phyloP scores from a whole-genome alignment of 53 echinoderm and acorn worm species.

The Arbacia lixula region DNA sequence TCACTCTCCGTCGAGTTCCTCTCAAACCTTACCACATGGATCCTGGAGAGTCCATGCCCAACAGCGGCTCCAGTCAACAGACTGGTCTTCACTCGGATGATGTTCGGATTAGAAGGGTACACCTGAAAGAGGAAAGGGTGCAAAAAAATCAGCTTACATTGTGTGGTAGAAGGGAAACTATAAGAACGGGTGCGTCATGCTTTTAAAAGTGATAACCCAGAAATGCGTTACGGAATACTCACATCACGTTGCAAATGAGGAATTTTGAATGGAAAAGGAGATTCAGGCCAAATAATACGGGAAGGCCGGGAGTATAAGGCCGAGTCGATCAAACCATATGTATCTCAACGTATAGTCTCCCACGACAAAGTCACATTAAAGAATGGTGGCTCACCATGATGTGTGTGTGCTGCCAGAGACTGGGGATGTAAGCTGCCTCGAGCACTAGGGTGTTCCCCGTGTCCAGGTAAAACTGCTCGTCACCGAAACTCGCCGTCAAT shows the following conservation, averaged over 20 bases:
- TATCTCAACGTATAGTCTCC: too few species aligned
- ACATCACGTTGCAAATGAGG: too few species aligned
- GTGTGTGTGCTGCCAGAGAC: conserved; percentile 10
- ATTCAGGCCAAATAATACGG: not conserved
- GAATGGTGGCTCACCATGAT: conserved; percentile 21
- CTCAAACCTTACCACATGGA: conserved; percentile 29
- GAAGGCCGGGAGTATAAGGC: too few species aligned
- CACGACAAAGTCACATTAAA: too few species aligned
- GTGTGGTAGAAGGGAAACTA: too few species aligned
- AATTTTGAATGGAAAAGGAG: too few species aligned
- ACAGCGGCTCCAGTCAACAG: not conserved
- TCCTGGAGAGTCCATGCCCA: not conserved
- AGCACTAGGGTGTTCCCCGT: conserved; percentile 2
- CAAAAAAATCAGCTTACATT: too few species aligned
- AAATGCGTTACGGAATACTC: too few species aligned
- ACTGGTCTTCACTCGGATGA: conserved; percentile 6
- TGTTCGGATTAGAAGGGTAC: conserved; percentile 22
- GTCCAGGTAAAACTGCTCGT: conserved; percentile 12
- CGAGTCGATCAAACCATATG: too few species aligned
- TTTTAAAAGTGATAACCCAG: too few species aligned
- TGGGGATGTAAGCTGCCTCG: not conserved
- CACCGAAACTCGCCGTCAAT: not conserved
- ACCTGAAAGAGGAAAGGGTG: not conserved
- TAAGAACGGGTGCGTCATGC: too few species aligned
- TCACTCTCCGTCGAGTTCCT: too few species aligned